Conservation (phyloP, 2,797 vertebrate species). For the Oreortyx pictus region DNA sequence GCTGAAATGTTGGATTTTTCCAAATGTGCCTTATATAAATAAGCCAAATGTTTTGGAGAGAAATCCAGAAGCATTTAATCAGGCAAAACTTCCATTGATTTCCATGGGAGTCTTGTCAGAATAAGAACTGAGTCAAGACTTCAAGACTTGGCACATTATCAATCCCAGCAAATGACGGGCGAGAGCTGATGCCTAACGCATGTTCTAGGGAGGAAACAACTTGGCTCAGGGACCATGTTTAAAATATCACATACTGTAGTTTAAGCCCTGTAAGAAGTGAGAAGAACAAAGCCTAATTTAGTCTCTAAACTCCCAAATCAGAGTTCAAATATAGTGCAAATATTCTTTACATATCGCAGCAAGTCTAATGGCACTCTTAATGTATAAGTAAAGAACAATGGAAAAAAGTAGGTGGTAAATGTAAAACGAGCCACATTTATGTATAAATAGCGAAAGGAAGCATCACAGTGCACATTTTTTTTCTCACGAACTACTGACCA, state of each 20-base stretch:
- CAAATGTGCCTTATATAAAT: constrained; percentile 50
- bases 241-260: constrained; percentile 65
- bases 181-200: constrained; percentile 73
- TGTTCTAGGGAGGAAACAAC: constrained; percentile 76
- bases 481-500: not conserved
- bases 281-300: constrained; percentile 67
- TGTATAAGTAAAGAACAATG: constrained; percentile 13
- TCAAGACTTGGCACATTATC: constrained; percentile 72
- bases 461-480: not conserved
- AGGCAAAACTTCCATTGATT: constrained; percentile 68
- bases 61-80: constrained; percentile 71
- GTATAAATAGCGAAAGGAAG: not conserved
- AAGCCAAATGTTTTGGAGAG: constrained; percentile 41
- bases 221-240: constrained; percentile 69
- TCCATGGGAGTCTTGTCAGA: constrained; percentile 59
- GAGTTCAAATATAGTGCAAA: constrained; percentile 63
- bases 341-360: constrained; percentile 49
- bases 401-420: not conserved
- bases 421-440: not conserved
- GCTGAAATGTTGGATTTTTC: constrained; percentile 46
- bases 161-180: constrained; percentile 65
- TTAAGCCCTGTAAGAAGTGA: constrained; percentile 64
- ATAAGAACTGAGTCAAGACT: constrained; percentile 62
- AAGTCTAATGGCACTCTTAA: not conserved
- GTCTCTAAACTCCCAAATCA: constrained; percentile 58